A percentile compares a stretch with the other conserved stretches of the same genome.
phyloP scores from a whole-genome alignment of 37 sponge, comb jelly and placozoan species.

The Agelas oroides region DNA sequence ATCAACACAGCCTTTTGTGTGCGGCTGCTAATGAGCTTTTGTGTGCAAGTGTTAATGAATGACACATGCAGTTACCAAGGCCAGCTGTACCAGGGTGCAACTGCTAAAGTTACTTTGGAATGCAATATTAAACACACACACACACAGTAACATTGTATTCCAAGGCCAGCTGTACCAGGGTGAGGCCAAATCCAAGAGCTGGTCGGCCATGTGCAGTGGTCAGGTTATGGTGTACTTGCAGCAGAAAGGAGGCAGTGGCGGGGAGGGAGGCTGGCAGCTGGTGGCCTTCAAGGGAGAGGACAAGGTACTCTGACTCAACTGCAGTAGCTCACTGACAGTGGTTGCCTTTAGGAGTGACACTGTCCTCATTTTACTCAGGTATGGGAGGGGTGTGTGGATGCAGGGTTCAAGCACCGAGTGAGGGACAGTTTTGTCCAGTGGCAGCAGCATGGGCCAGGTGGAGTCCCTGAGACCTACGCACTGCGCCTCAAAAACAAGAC shows the following conservation, averaged over 20 bases:
- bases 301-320: slow-evolving; percentile 17
- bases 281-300: slow-evolving; percentile 40
- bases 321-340: no score
- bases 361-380: slow-evolving; percentile 11
- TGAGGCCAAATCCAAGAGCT: slow-evolving; percentile 43
- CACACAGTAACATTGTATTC: neutral
- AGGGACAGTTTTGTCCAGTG: slow-evolving; percentile 76
- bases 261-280: slow-evolving; percentile 33
- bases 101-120: no score
- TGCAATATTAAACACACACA: no score
- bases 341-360: no score
- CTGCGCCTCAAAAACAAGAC: slow-evolving; percentile 29
- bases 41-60: no score
- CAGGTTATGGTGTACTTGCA: slow-evolving; percentile 40
- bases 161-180: slow-evolving; percentile 50
- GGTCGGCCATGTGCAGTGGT: slow-evolving; percentile 28
- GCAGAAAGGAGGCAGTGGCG: slow-evolving; percentile 5
- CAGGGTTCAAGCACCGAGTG: slow-evolving; percentile 40
- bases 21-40: no score
- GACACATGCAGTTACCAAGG: no score
- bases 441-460: slow-evolving; percentile 25
- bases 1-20: no score
- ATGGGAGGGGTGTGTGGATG: slow-evolving; percentile 28
- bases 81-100: no score
- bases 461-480: slow-evolving; percentile 26